These are phyloP conservation scores for Hetaerina titia DNA, from an alignment of 2,888 invertebrate genomes.

Conservation along the genomic window DNA sequence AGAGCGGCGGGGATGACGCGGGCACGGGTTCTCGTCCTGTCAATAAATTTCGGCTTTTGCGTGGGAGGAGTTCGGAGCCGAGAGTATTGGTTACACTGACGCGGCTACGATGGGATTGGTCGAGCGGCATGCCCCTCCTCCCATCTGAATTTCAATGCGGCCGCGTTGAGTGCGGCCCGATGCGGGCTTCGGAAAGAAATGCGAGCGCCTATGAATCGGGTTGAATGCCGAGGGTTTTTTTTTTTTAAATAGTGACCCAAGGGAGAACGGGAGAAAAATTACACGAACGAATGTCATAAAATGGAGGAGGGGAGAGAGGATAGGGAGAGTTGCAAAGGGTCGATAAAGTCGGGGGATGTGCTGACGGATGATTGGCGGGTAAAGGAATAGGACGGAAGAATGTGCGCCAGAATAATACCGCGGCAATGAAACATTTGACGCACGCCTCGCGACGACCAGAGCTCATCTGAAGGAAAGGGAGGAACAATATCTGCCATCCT, in stretches of 20 bases:
- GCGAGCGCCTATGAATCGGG: not conserved
- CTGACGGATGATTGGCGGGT: not conserved
- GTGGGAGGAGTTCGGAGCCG: too few relatives aligned
- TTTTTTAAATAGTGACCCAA: not conserved
- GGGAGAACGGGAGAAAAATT: not conserved
- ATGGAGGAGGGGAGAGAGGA: not conserved
- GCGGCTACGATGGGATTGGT: too few relatives aligned
- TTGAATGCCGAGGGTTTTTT: not conserved
- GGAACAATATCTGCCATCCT: not conserved
- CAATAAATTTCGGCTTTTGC: too few relatives aligned
- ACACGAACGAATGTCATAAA: not conserved
- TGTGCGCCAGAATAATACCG: not conserved
- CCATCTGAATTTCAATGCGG: not conserved
- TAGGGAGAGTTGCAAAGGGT: not conserved
- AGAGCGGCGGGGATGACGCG: too few relatives aligned
- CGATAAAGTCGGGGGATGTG: not conserved
- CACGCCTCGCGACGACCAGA: not conserved
- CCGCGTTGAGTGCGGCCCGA: not conserved
- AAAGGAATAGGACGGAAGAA: not conserved
- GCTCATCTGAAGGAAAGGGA: not conserved
- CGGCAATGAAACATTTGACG: slow-evolving; percentile 5
- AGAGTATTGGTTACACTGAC: too few relatives aligned
- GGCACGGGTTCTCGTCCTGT: too few relatives aligned
- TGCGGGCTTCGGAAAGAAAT: not conserved
- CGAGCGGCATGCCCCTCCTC: not conserved